A percentile compares a stretch with the other conserved stretches of the same genome.
Evolutionary conservation across 2,113 vertebrate species (phyloP).

Genomic region (Clupea harengus): DNA sequence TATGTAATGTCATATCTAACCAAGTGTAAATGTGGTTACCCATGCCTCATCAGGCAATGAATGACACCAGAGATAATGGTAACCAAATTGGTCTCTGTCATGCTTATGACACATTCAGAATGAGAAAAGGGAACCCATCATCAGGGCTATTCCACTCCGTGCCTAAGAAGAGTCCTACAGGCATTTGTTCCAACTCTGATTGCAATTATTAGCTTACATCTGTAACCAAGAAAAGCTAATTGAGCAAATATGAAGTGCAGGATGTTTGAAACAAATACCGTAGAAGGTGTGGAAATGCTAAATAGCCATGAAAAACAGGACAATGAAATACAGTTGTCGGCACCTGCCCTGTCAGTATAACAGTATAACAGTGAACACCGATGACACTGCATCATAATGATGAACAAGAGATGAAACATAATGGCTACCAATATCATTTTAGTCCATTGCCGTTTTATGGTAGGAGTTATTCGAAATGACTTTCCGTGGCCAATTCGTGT

Average conservation of each 20-base stretch:
- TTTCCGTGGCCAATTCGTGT: background rate
- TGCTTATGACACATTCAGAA: background rate
- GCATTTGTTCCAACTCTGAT: constrained; percentile 12
- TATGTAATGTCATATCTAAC: constrained; percentile 15
- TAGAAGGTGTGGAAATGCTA: background rate
- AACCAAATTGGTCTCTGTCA: constrained; percentile 1
- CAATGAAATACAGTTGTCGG: background rate
- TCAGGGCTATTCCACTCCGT: background rate
- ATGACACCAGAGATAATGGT: constrained; percentile 4
- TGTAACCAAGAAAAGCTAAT: background rate
- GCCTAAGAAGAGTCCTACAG: background rate
- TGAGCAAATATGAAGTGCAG: background rate
- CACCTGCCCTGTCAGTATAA: background rate
- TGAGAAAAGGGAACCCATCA: background rate
- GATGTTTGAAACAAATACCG: background rate
- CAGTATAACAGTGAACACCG: background rate
- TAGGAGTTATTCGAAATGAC: background rate
- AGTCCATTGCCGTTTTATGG: background rate
- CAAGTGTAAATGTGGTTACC: constrained; percentile 7
- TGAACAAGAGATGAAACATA: background rate
- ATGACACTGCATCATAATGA: background rate
- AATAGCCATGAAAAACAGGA: background rate
- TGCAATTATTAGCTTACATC: constrained; percentile 1
- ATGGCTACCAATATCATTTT: background rate
- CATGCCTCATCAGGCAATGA: constrained; percentile 17